Conservation (phyloP, 2,113 vertebrate species). For the Peromyscus polionotus region DNA sequence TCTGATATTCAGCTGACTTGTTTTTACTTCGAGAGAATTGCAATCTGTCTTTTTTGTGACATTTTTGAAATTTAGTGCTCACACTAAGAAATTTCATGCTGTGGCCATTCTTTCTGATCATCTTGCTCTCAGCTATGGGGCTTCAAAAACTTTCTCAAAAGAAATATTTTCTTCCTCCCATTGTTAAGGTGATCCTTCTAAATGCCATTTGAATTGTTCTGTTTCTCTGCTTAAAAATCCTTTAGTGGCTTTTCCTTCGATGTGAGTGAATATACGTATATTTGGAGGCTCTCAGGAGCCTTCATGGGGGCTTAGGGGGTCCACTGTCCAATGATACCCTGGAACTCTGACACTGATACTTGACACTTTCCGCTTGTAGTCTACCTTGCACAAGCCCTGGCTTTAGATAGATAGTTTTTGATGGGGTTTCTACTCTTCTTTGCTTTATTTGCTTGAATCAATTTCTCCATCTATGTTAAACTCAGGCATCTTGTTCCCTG, state of each 20-base stretch:
- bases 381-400: neutral
- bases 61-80: neutral
- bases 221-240: neutral
- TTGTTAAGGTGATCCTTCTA: neutral
- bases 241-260: neutral
- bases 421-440: neutral
- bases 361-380: neutral
- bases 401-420: neutral
- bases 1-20: neutral
- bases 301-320: neutral
- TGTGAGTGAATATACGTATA: neutral
- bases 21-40: neutral
- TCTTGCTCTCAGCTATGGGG: neutral
- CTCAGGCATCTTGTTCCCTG: neutral
- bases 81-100: neutral
- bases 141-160: neutral
- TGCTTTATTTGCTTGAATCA: neutral
- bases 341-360: neutral
- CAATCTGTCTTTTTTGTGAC: neutral
- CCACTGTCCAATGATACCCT: no score
- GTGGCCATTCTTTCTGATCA: neutral
- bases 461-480: neutral
- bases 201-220: neutral
- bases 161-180: neutral
- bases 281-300: neutral